Evolutionary conservation across 2,797 vertebrate species (phyloP).

Genomic region (Gallinago solitaria): DNA sequence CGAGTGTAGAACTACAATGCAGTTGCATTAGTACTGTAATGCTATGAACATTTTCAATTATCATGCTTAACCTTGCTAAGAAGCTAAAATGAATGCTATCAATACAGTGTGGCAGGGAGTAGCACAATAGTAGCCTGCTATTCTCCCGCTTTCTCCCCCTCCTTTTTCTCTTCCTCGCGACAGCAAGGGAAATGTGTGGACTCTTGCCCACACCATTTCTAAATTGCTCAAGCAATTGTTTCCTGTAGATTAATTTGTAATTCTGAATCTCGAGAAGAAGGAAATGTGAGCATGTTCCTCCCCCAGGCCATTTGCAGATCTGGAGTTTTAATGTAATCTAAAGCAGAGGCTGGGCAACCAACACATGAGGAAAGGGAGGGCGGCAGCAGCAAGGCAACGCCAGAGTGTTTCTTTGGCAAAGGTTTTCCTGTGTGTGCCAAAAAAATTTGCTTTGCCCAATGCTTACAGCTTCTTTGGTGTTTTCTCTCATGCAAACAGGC

Average conservation of each 20-base stretch:
- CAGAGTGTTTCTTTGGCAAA: background rate
- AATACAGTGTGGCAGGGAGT: background rate
- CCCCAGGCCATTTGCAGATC: slow-evolving; percentile 39
- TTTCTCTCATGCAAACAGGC: background rate
- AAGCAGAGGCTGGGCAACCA: background rate
- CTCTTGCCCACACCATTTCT: slow-evolving; percentile 18
- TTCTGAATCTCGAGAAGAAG: slow-evolving; percentile 58
- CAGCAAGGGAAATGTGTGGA: background rate
- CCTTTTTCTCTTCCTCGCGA: background rate
- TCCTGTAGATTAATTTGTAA: slow-evolving; percentile 74
- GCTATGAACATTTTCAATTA: slow-evolving; percentile 53
- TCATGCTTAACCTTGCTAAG: slow-evolving; percentile 32
- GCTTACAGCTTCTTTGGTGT: background rate
- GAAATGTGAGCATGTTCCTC: slow-evolving; percentile 55
- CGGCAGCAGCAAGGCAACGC: accelerated
- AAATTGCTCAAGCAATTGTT: slow-evolving; percentile 69
- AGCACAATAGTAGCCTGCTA: background rate
- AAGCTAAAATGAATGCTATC: background rate
- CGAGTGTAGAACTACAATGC: background rate
- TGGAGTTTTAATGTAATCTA: slow-evolving; percentile 28
- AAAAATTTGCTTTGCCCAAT: background rate
- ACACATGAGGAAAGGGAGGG: background rate
- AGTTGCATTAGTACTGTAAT: slow-evolving; percentile 4
- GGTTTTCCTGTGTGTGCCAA: background rate
- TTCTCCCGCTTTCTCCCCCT: background rate